Evolutionary conservation across 2,888 invertebrate genomes (phyloP), one percentile per base, ranked within the genome.

Genomic region (Brachypalpus laphriformis): DNA sequence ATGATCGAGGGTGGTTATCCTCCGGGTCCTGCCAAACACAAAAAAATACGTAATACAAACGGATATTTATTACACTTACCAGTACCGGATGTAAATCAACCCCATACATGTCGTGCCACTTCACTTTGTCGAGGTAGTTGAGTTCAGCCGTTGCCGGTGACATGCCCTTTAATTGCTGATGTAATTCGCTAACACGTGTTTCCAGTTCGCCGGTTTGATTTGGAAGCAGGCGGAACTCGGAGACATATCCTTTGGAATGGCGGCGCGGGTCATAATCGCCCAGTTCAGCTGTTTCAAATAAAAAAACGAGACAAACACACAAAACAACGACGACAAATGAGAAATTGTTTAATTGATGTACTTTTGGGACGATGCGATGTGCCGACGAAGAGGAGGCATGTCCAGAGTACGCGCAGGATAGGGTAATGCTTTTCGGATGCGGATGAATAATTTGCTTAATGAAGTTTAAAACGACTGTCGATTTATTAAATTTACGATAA

Each of bases 31-130:
- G 8, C 3, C 28, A 11, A 9, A 6, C 45, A 25, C 31, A 14
- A 63, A 74, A n/a, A 18, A 31, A 59, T 56, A 65, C 47, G 54
- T 49, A 45, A n/a, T 16, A 28, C 34, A 71, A 80, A 47, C 61
- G 76, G 78, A 72, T 81, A 80, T 80, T 74, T 81, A 87, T 80
- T 86, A 89, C 89, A 93, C 94, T 94, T 93, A 98, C 98, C 95
- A 98, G 93, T 83, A 98, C 98, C 65, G 98, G 98, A 93, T 99
- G 98, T 89, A 98, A 94, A 93, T 99, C 98, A 59, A 98, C 98
- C 63, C 99, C 99, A 91, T 98, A 99, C 97, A 98, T 98, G 92
- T 99, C 98, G 90, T 98, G 94, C 98, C 98, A 98, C 94, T 98
- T 98, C 89, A 98, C 97, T 94, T 98, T 98, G 93, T 99, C 98